Conservation (phyloP, 2,113 vertebrate species). For the Clarias batrachus region DNA sequence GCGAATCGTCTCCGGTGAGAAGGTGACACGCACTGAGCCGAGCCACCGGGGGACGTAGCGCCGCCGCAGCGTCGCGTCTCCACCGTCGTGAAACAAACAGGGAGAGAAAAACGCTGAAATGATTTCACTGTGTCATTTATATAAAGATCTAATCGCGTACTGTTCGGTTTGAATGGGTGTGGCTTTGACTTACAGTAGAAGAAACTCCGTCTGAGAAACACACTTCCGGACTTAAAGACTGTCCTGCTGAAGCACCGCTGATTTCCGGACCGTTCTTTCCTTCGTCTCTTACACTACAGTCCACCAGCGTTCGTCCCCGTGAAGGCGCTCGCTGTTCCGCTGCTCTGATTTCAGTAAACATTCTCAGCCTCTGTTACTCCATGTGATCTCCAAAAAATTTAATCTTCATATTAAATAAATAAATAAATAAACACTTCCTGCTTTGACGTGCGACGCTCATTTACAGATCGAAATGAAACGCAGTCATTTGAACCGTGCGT, state of each 20-base stretch:
- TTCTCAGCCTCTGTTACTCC: conserved; percentile 1
- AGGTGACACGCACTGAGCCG: background rate
- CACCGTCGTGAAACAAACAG: too few species aligned
- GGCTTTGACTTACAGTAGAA: background rate
- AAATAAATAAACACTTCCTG: background rate
- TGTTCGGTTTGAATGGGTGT: background rate
- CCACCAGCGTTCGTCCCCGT: background rate
- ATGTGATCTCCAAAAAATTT: conserved; percentile 30
- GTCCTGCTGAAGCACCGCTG: too few species aligned
- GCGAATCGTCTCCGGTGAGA: background rate
- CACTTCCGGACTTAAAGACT: background rate
- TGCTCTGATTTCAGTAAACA: conserved; percentile 18
- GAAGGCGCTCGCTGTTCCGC: background rate
- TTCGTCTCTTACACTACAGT: background rate
- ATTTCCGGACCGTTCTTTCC: background rate
- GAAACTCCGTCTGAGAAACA: background rate
- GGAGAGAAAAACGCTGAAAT: too few species aligned
- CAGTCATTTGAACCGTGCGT: background rate
- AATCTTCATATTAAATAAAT: background rate
- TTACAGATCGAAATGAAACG: background rate
- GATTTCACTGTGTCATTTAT: too few species aligned
- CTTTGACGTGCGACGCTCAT: conserved; percentile 17
- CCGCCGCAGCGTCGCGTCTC: too few species aligned
- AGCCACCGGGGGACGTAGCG: background rate
- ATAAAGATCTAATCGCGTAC: too few species aligned